phyloP scores from a whole-genome alignment of 2,888 invertebrate species.

The Epistrophe eligans region DNA sequence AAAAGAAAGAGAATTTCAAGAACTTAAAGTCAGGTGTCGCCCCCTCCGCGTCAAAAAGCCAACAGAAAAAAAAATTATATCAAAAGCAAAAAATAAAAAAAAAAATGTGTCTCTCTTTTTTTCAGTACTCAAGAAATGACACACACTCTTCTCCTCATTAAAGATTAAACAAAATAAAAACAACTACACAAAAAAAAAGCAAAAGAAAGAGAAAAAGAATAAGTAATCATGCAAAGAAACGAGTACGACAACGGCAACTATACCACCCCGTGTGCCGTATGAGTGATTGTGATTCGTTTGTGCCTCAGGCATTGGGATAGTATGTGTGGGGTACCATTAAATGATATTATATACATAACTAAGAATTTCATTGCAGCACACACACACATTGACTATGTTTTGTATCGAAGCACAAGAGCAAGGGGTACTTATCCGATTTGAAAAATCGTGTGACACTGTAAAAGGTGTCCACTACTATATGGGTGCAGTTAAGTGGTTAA shows the following conservation, averaged over 20 bases:
- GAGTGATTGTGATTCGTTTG: conserved; percentile 76
- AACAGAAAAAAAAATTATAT: conserved; percentile 36
- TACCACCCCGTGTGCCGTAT: conserved; percentile 74
- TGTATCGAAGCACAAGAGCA: background rate
- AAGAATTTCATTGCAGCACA: conserved; percentile 33
- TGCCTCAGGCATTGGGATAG: conserved; percentile 58
- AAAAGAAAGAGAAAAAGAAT: conserved; percentile 59
- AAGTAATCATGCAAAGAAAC: conserved; percentile 64
- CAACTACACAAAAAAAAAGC: conserved; percentile 8
- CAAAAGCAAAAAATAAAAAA: conserved; percentile 28
- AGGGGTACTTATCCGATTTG: conserved; percentile 73
- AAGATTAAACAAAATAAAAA: conserved; percentile 22
- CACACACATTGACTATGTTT: background rate
- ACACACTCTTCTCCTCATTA: conserved; percentile 51
- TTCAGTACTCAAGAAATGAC: conserved; percentile 56
- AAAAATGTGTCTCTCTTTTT: conserved; percentile 65
- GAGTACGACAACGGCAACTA: conserved; percentile 59
- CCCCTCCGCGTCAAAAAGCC: conserved; percentile 53
- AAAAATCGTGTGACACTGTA: conserved; percentile 78
- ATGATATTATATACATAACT: conserved; percentile 29
- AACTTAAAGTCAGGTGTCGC: conserved; percentile 76
- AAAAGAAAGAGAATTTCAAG: conserved; percentile 63
- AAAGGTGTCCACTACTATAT: conserved; percentile 76
- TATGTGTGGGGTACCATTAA: conserved; percentile 27
- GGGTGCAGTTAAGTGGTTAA: conserved; percentile 55